Percentiles rank a stretch among this genome's conserved stretches.
These are phyloP conservation scores for Arothron firmamentum DNA, from an alignment of 2,113 vertebrate genomes.

Conservation along the genomic window DNA sequence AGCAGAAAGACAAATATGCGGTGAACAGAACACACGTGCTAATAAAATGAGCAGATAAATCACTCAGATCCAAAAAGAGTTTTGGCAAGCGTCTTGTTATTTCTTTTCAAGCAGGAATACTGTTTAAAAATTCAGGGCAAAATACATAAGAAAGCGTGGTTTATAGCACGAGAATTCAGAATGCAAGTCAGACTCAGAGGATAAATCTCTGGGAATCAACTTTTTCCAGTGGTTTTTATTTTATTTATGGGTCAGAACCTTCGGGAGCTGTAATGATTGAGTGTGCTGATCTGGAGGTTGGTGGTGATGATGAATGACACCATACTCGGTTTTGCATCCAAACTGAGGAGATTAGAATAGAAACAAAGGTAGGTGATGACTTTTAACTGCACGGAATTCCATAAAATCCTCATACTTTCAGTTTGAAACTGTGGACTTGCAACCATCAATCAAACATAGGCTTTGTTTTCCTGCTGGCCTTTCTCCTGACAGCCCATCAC, in stretches of 20 bases:
- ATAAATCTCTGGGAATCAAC: slow-evolving; percentile 74
- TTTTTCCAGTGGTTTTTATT: slow-evolving; percentile 51
- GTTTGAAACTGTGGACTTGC: neutral
- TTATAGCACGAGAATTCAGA: slow-evolving; percentile 19
- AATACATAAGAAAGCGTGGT: slow-evolving; percentile 59
- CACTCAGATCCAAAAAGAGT: neutral
- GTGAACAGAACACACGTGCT: slow-evolving; percentile 20
- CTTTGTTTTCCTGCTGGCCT: slow-evolving; percentile 3
- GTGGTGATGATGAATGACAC: slow-evolving; percentile 2
- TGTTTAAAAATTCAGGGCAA: slow-evolving; percentile 28
- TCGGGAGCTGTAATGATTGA: slow-evolving; percentile 52
- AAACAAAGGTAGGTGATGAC: neutral
- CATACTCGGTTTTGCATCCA: no score
- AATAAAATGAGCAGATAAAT: slow-evolving; percentile 20
- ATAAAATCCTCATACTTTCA: slow-evolving; percentile 1
- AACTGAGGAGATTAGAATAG: no score
- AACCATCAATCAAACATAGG: neutral
- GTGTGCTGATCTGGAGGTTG: slow-evolving; percentile 23
- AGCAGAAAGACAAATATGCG: slow-evolving; percentile 9
- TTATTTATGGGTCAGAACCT: slow-evolving; percentile 68
- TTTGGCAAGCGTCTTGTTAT: no score
- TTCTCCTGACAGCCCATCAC: slow-evolving; percentile 27
- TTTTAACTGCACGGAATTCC: neutral
- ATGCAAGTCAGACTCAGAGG: slow-evolving; percentile 19
- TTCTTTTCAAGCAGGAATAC: no score